Evolutionary conservation across 1,140 invertebrate genomes (phyloP).

Genomic region (Goniozus legneri): DNA sequence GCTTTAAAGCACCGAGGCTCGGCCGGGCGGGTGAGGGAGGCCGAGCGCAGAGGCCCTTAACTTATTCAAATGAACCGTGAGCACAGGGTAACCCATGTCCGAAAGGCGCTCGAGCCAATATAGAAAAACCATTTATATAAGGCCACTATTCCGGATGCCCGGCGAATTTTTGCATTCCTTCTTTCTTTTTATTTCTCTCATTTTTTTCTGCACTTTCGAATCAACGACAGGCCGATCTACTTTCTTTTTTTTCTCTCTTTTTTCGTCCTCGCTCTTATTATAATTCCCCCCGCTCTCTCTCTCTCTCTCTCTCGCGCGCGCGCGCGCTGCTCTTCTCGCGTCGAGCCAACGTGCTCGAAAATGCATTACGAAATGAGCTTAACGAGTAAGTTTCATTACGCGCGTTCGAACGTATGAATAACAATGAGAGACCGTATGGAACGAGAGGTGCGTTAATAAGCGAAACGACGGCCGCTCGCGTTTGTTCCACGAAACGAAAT

Average conservation of each 20-base stretch:
- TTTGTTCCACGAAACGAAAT: too few species aligned
- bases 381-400: too few species aligned
- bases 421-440: too few species aligned
- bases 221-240: constrained; percentile 26
- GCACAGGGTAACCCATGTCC: constrained; percentile 54
- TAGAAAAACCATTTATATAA: constrained; percentile 57
- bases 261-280: neutral
- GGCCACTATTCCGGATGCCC: constrained; percentile 43
- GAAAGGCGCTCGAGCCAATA: constrained; percentile 49
- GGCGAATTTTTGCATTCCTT: constrained; percentile 7
- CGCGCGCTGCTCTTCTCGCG: too few species aligned
- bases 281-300: too few species aligned
- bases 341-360: too few species aligned
- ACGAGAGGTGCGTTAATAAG: too few species aligned
- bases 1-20: constrained; percentile 47
- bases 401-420: too few species aligned
- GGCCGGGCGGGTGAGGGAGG: too few species aligned
- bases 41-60: constrained; percentile 55
- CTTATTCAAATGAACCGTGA: constrained; percentile 57
- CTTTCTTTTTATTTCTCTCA: constrained; percentile 27
- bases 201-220: constrained; percentile 27
- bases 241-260: constrained; percentile 4
- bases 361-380: too few species aligned
- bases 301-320: too few species aligned
- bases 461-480: too few species aligned